Evolutionary conservation across 1,140 invertebrate genomes (phyloP).

Genomic region (Drosophila kohkoa): DNA sequence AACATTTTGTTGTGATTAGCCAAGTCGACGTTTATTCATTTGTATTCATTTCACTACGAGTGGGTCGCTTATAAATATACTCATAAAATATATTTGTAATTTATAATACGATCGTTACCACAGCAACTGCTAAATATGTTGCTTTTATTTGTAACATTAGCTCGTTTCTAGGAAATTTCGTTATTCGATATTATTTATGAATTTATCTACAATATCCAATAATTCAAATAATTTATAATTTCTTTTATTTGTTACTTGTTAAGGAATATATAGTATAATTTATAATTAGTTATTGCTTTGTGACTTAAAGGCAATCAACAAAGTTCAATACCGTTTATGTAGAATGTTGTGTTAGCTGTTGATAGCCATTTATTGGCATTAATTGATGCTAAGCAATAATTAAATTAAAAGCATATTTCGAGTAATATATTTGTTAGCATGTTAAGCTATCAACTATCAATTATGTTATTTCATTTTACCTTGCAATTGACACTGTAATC

Average conservation of each 20-base stretch:
- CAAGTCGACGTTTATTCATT: background rate
- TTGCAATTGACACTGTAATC: background rate
- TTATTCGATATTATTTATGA: no score
- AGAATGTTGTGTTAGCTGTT: background rate
- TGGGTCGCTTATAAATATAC: background rate
- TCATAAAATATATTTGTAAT: background rate
- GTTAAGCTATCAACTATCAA: background rate
- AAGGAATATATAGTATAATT: no score
- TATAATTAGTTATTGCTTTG: background rate
- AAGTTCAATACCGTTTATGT: background rate
- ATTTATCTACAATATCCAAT: no score
- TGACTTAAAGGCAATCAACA: background rate
- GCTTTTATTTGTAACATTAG: no score
- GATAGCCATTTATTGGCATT: background rate
- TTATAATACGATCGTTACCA: no score
- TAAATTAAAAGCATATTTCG: background rate
- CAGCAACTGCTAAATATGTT: no score
- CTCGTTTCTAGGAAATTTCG: no score
- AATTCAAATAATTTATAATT: background rate
- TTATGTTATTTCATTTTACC: background rate
- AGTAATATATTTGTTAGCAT: background rate
- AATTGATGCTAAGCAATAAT: background rate
- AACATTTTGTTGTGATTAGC: conserved; percentile 6
- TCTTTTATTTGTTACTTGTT: no score
- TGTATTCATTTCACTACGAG: background rate